Conservation (phyloP, 2,113 vertebrate genomes). For the Crotalus tigris region DNA sequence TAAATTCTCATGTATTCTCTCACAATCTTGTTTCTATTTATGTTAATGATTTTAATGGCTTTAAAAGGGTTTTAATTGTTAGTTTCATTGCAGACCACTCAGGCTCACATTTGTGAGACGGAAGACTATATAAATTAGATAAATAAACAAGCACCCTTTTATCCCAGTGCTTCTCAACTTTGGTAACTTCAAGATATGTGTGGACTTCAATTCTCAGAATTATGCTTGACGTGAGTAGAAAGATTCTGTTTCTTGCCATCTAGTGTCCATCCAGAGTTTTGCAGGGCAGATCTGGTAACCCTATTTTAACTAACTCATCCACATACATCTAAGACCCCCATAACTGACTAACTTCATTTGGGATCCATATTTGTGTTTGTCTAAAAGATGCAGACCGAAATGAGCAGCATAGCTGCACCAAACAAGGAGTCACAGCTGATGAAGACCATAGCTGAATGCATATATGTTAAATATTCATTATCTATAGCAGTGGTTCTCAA, state of each 20-base stretch:
- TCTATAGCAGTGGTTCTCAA: too few relatives aligned
- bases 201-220: not conserved
- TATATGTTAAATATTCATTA: not conserved
- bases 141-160: not conserved
- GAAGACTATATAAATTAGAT: not conserved
- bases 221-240: not conserved
- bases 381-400: not conserved
- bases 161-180: not conserved
- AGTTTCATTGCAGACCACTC: not conserved
- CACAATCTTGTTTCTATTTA: not conserved
- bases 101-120: not conserved
- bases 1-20: not conserved
- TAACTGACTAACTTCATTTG: not conserved
- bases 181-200: not conserved
- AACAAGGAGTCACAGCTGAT: not conserved
- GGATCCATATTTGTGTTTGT: not conserved
- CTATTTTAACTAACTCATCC: not conserved
- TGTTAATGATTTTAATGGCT: not conserved
- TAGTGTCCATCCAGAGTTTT: not conserved
- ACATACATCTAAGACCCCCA: not conserved
- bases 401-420: not conserved
- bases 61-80: not conserved
- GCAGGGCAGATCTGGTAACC: not conserved
- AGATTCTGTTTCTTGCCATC: not conserved
- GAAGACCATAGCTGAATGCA: not conserved